Percentiles rank a stretch among this genome's conserved stretches.
phyloP scores from a whole-genome alignment of 2,797 vertebrate species.

The Takifugu rubripes region DNA sequence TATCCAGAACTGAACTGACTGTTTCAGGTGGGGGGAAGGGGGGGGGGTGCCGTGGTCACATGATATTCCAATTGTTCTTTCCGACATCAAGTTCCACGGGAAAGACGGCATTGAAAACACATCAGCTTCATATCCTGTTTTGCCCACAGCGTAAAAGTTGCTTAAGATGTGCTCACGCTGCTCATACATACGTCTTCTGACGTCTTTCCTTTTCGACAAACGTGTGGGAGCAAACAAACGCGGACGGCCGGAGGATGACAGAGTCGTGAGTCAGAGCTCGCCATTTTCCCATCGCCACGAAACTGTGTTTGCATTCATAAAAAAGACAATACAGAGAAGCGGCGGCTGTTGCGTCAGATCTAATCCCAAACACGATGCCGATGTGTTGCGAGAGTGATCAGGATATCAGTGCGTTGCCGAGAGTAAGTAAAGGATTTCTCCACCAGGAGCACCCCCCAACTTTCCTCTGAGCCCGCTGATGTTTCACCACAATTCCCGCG shows the following conservation, averaged over 20 bases:
- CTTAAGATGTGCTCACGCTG: constrained; percentile 35
- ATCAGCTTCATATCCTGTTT: constrained; percentile 51
- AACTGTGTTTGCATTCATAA: not conserved
- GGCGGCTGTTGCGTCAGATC: constrained; percentile 17
- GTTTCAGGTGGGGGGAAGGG: not conserved
- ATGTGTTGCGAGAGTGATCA: constrained; percentile 9
- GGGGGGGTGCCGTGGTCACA: not conserved
- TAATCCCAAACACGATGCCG: constrained; percentile 17
- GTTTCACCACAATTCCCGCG: constrained; percentile 60
- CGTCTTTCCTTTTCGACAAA: constrained; percentile 47
- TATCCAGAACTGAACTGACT: constrained; percentile 8
- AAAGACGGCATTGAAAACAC: constrained; percentile 5
- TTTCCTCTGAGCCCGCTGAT: constrained; percentile 60
- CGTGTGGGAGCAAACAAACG: constrained; percentile 8
- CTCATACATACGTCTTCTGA: constrained; percentile 22
- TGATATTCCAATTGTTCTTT: not conserved
- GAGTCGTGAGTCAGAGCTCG: constrained; percentile 29
- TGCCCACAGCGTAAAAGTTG: constrained; percentile 12
- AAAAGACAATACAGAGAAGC: constrained; percentile 9
- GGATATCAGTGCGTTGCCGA: constrained; percentile 31
- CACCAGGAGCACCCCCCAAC: not conserved
- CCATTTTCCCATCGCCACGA: constrained; percentile 38
- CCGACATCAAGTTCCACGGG: not conserved
- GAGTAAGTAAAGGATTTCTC: constrained; percentile 32
- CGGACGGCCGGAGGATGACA: constrained; percentile 23